Evolutionary conservation across 2,888 invertebrate species (phyloP), one percentile per base, ranked within the genome.

Genomic region (Drosophila histrio): DNA sequence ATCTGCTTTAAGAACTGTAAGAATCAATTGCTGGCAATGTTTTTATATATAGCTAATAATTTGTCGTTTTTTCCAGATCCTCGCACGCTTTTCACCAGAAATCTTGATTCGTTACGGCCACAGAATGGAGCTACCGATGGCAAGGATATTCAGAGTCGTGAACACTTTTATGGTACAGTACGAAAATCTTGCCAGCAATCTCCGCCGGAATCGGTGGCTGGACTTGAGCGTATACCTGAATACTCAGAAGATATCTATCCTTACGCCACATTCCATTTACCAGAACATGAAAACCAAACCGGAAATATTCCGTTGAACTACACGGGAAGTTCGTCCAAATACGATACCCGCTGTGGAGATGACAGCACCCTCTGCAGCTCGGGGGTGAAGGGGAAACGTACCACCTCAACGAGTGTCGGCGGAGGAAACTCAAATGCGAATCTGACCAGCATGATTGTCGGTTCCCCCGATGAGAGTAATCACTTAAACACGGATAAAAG

Each of bases 211-310:
- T 88, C 89, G 69, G 91, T 91, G 74, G 85, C 91, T 75, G 91
- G 92, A 60, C 91, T 93, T 76, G 93, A 93, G 87, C 92, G 93
- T 65, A 93, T 93, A 83, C 93, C 93, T 62, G 93, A 93, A 90
- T 93, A 93, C 89, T 93, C 93, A 41, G 93, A 94, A 90, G 94
- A 94, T 84, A 94, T 94, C 87, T 93, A 93, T 90, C 94, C 94
- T 52, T 94, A 94, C 89, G 94, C 94, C 54, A 94, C 93, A 71
- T 94, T 93, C 90, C 93, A 94, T 89, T 91, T 94, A 78, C 93
- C 93, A 72, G 93, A 93, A 88, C 93, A 93, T 90, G 93, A 93
- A 83, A 93, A 92, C 77, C 92, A 93, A 77, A 92, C 93, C 26
- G 92, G 92, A 26, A 93, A 93, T 79, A 92, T 92, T 46, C 79